Evolutionary conservation across 2,797 vertebrate genomes (phyloP), one percentile per base, ranked within the genome.

Genomic region (Pangasius mekongensis): DNA sequence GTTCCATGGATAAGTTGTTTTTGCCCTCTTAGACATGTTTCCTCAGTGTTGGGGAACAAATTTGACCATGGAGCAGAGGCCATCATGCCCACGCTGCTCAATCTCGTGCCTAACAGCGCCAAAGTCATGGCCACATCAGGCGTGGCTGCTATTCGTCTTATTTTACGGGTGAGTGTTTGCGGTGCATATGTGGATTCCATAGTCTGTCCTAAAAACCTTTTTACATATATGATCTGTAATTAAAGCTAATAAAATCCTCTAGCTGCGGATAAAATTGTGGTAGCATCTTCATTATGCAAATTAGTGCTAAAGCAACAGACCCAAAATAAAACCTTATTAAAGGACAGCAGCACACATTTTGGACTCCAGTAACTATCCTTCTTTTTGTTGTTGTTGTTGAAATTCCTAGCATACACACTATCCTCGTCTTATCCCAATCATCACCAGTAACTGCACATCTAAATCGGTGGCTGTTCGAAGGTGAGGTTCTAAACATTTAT

Each of bases 101-200:
- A 99, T 95, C 97, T 99, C 36, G 98, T 99, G 93, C 97, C 98
- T 30, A 99, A 99, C 94, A 99, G 98, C 95, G 98, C 98, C 97
- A 99, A 99, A 96, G 94, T 99, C 92, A 99, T 99, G 96, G 98
- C 99, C 93, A 99, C 98, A 20, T 99, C 99, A 11, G 98, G 99
- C 64, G 91, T 98, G 90, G 99, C 97, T 80, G 95, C 95, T 91
- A 98, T 99, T 91, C 97, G 98, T 90, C 95, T 99, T 96, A 99
- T 99, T 91, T 98, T 99, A 91, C 96, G 98, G 94, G 99, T 99
- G 92, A 97, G 97, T 96, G 33, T 76, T 30, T 56, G 4, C n/a
- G 39, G 3, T 39, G n/a, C 30, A 5, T 77, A 8, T 64, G 20
- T 83, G 80, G 5, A 60, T 64, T 52, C 2, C 30, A 22, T 36